Base-by-base conservation (phyloP, 2,888 invertebrate genomes). In the Oxytorus armatus region DNA sequence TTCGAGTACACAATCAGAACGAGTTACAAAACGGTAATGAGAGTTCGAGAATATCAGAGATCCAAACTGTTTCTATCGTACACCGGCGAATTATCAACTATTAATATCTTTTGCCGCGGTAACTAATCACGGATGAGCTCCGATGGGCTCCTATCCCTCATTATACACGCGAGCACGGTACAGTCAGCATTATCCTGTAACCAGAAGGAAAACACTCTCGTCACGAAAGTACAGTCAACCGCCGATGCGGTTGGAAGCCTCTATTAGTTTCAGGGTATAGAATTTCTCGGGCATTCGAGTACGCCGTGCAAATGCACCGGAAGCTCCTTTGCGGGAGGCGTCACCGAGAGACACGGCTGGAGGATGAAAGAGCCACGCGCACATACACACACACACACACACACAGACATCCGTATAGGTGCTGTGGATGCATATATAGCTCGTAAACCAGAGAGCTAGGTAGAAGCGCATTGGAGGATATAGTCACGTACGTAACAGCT, bases 271-370 rank as follows among this genome's bases (percentile, higher is more conserved):
- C 59, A 23, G n/a, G n/a, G 69, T 11, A 36, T 70, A 36, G 57
- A 42, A 75, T 70, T 65, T 39, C 63, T 25, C 18, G 14, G n/a
- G 44, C 16, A 7, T 14, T 23, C 14, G 25, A 33, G 42, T 63
- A 53, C 53, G 51, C 44, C 57, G 61, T 53, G 59, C 57, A 53
- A 59, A 72, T 59, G 55, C 25, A 65, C 65, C 42, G 70, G 75
- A 75, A 75, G 70, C 69, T 61, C 66, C 61, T 66, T 76, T 76
- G 66, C 51, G 8, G n/a, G 14, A 76, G 70, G 70, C 76, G 53
- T 72, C 66, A 72, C 72, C 29, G 51, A 63, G 72, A 69, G 61
- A 61, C 14, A 51, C 33, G n/a, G 29, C 44, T 11, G 16, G 21
- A 44, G 51, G 51, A 47, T 36, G 33, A 49, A 57, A 49, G 70